Conservation (phyloP, 1,140 invertebrate genomes). For the Procambarus virginalis region DNA sequence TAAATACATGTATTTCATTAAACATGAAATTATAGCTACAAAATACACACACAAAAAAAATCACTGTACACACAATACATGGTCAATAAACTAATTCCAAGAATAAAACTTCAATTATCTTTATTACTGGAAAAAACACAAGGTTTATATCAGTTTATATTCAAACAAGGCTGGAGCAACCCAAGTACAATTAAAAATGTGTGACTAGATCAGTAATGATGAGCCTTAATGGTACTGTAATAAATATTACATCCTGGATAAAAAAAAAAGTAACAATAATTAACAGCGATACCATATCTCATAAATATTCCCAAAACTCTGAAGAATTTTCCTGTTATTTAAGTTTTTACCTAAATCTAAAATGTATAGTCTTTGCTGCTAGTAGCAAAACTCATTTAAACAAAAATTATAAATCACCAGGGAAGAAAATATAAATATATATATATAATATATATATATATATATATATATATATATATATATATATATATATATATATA, state of each 20-base stretch:
- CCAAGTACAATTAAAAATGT: conserved; percentile 44
- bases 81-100: conserved; percentile 23
- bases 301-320: no score
- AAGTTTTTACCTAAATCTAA: no score
- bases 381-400: no score
- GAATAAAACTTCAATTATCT: conserved; percentile 56
- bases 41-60: neutral
- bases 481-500: neutral
- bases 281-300: no score
- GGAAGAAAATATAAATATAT: no score
- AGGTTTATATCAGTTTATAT: conserved; percentile 62
- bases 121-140: conserved; percentile 69
- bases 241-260: conserved; percentile 10
- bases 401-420: no score
- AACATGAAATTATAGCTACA: no score
- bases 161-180: conserved; percentile 62
- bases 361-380: no score
- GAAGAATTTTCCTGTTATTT: no score
- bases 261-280: neutral
- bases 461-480: no score
- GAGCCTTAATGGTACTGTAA: conserved; percentile 14
- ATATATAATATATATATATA: no score
- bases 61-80: neutral
- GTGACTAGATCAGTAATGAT: conserved; percentile 34
- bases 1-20: no score